These are phyloP conservation scores for Drosophila pegasa DNA, from an alignment of 2,888 invertebrate genomes.

Conservation along the genomic window DNA sequence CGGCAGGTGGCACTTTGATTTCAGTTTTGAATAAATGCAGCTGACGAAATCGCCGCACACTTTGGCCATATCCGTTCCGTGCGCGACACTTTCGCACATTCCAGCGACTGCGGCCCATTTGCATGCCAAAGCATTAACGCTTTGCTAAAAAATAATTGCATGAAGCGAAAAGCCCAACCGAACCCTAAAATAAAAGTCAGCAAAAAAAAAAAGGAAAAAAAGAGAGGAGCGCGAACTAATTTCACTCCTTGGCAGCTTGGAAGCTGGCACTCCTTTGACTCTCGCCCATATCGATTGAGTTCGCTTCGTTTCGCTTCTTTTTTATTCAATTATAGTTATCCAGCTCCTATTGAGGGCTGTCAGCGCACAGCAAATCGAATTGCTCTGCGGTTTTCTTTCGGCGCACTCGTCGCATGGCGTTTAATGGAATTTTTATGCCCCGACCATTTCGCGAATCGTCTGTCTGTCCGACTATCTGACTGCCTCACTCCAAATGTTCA, in stretches of 20 bases:
- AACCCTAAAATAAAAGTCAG: too few relatives aligned
- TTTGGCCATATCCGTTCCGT: slow-evolving; percentile 26
- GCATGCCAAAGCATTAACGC: slow-evolving; percentile 78
- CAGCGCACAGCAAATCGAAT: slow-evolving; percentile 51
- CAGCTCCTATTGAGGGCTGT: slow-evolving; percentile 26
- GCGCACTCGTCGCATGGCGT: slow-evolving; percentile 42
- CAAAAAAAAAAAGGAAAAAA: neutral
- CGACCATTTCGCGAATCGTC: slow-evolving; percentile 22
- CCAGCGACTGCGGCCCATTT: slow-evolving; percentile 59
- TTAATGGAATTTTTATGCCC: slow-evolving; percentile 63
- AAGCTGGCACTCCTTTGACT: slow-evolving; percentile 44
- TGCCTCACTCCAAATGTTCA: slow-evolving; percentile 12
- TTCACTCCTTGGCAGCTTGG: slow-evolving; percentile 22
- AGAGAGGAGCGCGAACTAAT: slow-evolving; percentile 11
- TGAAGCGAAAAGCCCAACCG: slow-evolving; percentile 49
- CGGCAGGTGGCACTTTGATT: slow-evolving; percentile 76
- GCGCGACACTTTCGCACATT: slow-evolving; percentile 60
- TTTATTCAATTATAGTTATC: slow-evolving; percentile 71
- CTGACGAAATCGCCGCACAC: slow-evolving; percentile 50
- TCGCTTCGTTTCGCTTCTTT: slow-evolving; percentile 36
- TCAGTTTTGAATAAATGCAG: slow-evolving; percentile 56
- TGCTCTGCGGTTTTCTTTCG: slow-evolving; percentile 56
- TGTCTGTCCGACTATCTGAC: slow-evolving; percentile 15
- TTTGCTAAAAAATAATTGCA: slow-evolving; percentile 70
- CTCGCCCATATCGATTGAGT: slow-evolving; percentile 67